Conservation (phyloP, 2,888 invertebrate genomes). For the Linnaemya tessellans region DNA sequence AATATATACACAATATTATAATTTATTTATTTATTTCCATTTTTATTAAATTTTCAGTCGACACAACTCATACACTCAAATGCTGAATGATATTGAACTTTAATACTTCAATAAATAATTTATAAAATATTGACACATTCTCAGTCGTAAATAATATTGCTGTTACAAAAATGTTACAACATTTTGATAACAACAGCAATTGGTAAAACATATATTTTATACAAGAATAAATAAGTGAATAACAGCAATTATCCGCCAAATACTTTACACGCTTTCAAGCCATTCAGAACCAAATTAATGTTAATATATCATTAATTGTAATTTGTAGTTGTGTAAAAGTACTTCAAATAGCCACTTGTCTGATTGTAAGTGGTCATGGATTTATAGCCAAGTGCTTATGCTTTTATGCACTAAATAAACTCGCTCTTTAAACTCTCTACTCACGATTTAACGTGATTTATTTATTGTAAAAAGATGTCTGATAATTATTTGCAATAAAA, state of each 20-base stretch:
- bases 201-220: neutral
- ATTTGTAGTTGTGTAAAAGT: neutral
- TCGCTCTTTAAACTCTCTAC: too few relatives aligned
- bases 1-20: too few relatives aligned
- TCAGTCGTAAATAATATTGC: neutral
- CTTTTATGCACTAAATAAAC: neutral
- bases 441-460: neutral
- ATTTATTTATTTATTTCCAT: too few relatives aligned
- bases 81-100: too few relatives aligned
- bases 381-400: neutral
- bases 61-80: too few relatives aligned
- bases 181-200: neutral
- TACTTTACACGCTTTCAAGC: neutral
- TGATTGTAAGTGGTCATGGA: neutral
- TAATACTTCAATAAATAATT: too few relatives aligned
- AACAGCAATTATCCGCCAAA: neutral
- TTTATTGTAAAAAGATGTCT: neutral
- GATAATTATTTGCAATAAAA: neutral
- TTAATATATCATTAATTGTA: neutral
- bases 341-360: neutral
- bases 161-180: neutral
- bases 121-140: too few relatives aligned
- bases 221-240: neutral
- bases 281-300: conserved; percentile 7
- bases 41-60: too few relatives aligned